Base-by-base conservation (phyloP, 2,797 vertebrate species). In the Acropternis orthonyx region DNA sequence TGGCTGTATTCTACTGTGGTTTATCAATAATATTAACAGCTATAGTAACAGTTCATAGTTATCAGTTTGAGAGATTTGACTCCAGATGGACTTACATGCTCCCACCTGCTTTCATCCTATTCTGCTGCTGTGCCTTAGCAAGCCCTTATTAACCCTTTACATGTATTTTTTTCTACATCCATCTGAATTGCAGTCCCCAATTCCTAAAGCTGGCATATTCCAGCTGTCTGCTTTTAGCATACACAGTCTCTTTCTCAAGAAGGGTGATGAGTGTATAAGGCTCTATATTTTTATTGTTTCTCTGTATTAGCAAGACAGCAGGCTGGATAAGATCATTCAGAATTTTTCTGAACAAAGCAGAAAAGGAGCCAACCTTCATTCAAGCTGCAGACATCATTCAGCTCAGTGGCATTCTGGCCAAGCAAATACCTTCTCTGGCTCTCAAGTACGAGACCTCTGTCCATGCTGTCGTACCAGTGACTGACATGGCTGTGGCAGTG, bases 1-100 rank as follows among this genome's bases (percentile, higher is more conserved):
- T 74, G 39, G 3, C 26, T 28, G 6, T 21, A 17, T 52, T 77
- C 32, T 39, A 14, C 9, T 48, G 48, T 14, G 7, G 3, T 49
- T 55, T 83, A 68, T 58, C 10, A 24, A 15, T 28, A 54, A 27
- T 32, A 78, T 56, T 49, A 82, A 34, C 13, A 84, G 23, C 2
- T 43, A 2, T 30, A 49, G 30, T 82, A 83, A 34, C 26, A 72
- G 34, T 17, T 76, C 14, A 52, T 2, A 65, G 9, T 28, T 73
- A 87, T 55, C 8, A 10, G 1, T 46, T 59, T 12, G 39, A n/a
- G 34, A 72, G 17, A 72, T 56, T 32, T 85, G 10, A 72, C 24
- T 81, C 7, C 18, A 51, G 10, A 8, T 18, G 2, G 71, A 61
- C 1, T 54, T 75, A 24, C 0, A 0, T 14, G 20, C 5, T 83